Conservation (phyloP, 30 jellyfish, hydroid and myxozoan genomes). For the Hydractinia symbiolongicarpus region DNA sequence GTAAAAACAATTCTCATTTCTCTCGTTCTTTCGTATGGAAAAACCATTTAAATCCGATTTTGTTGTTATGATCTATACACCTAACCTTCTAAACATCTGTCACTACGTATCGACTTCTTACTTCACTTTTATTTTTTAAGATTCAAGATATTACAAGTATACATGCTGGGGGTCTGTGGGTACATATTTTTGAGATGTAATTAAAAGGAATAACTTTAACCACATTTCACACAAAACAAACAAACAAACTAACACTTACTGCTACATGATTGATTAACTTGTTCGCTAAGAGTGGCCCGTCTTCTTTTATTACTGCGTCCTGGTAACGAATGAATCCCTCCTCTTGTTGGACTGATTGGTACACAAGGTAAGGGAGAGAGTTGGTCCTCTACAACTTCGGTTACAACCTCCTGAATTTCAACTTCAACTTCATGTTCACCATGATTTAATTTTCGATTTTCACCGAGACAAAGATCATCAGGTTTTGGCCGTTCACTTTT, state of each 20-base stretch:
- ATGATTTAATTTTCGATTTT: constrained; percentile 17
- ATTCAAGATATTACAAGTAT: no score
- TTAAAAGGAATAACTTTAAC: no score
- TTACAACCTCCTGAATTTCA: background rate
- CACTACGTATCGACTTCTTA: no score
- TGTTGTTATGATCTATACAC: no score
- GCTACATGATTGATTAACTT: constrained; percentile 28
- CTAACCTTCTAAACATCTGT: no score
- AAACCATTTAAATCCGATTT: no score
- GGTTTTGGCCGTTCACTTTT: background rate
- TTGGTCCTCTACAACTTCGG: constrained; percentile 31
- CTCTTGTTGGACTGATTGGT: constrained; percentile 52
- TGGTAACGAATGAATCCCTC: constrained; percentile 74
- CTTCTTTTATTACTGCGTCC: constrained; percentile 54
- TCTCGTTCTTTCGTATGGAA: no score
- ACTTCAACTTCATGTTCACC: constrained; percentile 22
- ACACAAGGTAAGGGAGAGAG: constrained; percentile 39
- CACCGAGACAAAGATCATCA: background rate
- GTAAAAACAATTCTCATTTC: no score
- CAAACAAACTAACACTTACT: background rate
- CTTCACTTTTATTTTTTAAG: no score
- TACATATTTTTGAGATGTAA: no score
- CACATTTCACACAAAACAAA: background rate
- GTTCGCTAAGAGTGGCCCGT: background rate
- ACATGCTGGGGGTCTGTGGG: no score